Base-by-base conservation (phyloP, 2,797 vertebrate species). In the Thalassophryne amazonica region DNA sequence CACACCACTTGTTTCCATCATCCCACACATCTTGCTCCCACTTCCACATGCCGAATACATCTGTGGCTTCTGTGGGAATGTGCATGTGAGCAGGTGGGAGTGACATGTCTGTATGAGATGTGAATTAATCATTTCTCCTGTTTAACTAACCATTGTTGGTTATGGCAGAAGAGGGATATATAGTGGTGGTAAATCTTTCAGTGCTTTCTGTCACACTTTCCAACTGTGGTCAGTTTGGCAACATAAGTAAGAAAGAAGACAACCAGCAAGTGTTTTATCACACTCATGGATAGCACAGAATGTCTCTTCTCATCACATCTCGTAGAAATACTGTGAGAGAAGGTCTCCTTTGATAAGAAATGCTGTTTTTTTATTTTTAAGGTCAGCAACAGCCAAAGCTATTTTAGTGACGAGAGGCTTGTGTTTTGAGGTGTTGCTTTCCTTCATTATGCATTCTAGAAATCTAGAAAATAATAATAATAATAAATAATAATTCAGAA, bases 11-110 rank as follows among this genome's bases (percentile, higher is more conserved):
- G 73, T 38, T 69, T 57, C 25, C 29, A 42, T 62, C 61, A 51
- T 68, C 83, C 78, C 85, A 84, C 80, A 72, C 62, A 78, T 62
- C 73, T 76, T 67, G 40, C 56, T 80, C 78, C 76, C 23, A 50
- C 66, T 61, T 51, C 64, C 61, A 70, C 68, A 36, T 45, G 48
- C 53, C 50, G 50, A 53, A 59, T 48, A 60, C 50, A 43, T 50
- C 35, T 42, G 19, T 12, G 14, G 33, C 10, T 14, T 16, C 3
- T 36, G 62, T 61, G 40, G 36, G 19, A 13, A 69, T 55, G 17
- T 61, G 12, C 27, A 49, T 60, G 21, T 20, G 25, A 33, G 23
- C 53, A 23, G 15, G 14, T 15, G 50, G 23, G 25, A 41, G 24
- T 27, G 24, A 37, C 31, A 40, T 18, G 27, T 46, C 11, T 15